phyloP scores from a whole-genome alignment of 2,888 invertebrate genomes.

The Hypena proboscidalis region DNA sequence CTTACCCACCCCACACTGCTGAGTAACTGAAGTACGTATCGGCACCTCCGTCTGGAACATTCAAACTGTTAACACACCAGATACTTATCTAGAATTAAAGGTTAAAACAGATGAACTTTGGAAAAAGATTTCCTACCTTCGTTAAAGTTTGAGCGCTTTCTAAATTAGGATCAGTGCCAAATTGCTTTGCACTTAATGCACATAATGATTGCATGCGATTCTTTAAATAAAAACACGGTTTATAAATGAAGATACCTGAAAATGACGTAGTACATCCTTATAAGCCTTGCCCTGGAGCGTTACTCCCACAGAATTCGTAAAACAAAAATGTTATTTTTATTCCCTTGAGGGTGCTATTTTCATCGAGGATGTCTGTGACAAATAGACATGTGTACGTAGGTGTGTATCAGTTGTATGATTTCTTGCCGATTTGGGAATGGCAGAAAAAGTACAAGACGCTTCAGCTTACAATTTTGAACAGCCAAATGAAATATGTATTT shows the following conservation, averaged over 20 bases:
- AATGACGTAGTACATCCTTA: conserved; percentile 12
- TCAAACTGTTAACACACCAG: conserved; percentile 34
- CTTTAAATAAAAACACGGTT: conserved; percentile 6
- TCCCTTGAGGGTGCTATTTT: conserved; percentile 25
- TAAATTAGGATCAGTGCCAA: conserved; percentile 23
- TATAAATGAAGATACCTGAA: conserved; percentile 6
- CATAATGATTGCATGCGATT: conserved; percentile 17
- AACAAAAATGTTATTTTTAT: conserved; percentile 34
- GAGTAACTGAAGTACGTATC: conserved; percentile 33
- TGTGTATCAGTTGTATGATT: conserved; percentile 24
- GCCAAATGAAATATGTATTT: too few species aligned
- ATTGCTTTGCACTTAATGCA: conserved; percentile 21
- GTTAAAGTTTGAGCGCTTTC: conserved; percentile 26
- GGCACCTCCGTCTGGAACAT: conserved; percentile 27
- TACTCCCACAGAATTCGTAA: conserved; percentile 26
- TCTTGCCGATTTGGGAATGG: conserved; percentile 21
- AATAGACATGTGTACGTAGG: conserved; percentile 28
- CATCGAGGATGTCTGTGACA: conserved; percentile 25
- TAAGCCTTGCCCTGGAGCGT: conserved; percentile 22
- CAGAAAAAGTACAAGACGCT: conserved; percentile 2
- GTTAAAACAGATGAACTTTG: conserved; percentile 36
- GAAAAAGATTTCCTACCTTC: conserved; percentile 24
- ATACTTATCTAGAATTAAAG: conserved; percentile 37
- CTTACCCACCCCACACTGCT: conserved; percentile 23
- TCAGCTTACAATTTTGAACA: conserved; percentile 1